Conservation (phyloP, 2,888 invertebrate genomes). For the Mongoloraphidia duomilia region DNA sequence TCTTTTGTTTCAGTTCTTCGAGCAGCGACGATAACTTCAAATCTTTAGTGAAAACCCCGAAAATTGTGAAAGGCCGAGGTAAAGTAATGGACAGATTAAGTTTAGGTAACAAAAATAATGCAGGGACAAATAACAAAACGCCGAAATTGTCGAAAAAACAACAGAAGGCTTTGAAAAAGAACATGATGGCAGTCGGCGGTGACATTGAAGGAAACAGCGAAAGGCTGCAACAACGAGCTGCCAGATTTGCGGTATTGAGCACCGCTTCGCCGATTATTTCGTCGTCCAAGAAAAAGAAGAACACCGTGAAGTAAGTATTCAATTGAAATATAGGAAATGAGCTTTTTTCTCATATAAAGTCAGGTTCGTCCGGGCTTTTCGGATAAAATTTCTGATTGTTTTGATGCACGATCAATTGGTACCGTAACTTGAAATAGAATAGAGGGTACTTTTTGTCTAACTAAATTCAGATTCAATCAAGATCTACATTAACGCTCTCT, state of each 20-base stretch:
- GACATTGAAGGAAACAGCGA: slow-evolving; percentile 59
- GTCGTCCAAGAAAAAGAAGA: not conserved
- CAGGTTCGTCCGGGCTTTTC: no score
- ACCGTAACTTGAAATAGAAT: not conserved
- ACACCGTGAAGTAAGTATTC: not conserved
- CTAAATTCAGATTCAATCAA: no score
- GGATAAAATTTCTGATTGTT: no score
- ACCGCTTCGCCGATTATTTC: slow-evolving; percentile 2
- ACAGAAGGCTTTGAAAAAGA: slow-evolving; percentile 27
- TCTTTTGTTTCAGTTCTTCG: slow-evolving; percentile 12
- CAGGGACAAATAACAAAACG: slow-evolving; percentile 25
- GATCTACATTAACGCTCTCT: no score
- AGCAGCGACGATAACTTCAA: slow-evolving; percentile 41
- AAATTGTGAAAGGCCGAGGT: slow-evolving; percentile 26
- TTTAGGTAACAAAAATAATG: slow-evolving; percentile 27
- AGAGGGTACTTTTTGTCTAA: slow-evolving; percentile 1
- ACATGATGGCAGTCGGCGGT: slow-evolving; percentile 12
- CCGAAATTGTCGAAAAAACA: slow-evolving; percentile 29
- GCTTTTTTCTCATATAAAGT: no score
- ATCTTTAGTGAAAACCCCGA: slow-evolving; percentile 21
- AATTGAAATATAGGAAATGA: no score
- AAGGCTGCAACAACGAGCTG: slow-evolving; percentile 75
- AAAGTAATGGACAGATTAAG: slow-evolving; percentile 44
- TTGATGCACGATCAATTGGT: not conserved
- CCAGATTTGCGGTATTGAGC: slow-evolving; percentile 45